A percentile compares a stretch with the other conserved stretches of the same genome.
Evolutionary conservation across 2,888 invertebrate species (phyloP).

Genomic region (Epirrhoe alternata): DNA sequence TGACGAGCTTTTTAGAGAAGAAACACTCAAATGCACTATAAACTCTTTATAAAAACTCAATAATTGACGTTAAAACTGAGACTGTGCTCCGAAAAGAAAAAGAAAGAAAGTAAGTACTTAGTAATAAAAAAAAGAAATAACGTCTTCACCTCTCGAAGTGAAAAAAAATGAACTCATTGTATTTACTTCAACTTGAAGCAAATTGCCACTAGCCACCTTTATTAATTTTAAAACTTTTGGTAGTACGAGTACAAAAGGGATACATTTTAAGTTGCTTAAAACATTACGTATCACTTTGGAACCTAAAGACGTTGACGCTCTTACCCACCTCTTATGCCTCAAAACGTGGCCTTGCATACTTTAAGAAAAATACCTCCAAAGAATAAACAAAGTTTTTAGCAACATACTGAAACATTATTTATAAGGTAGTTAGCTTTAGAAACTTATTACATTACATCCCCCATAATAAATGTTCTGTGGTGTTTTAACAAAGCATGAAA

Average conservation of each 20-base stretch:
- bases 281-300: neutral
- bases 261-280: neutral
- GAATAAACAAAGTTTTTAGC: constrained; percentile 17
- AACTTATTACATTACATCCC: constrained; percentile 11
- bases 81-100: neutral
- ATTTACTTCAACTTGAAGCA: neutral
- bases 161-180: too few species aligned
- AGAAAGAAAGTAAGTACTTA: neutral
- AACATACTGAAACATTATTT: constrained; percentile 14
- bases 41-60: too few species aligned
- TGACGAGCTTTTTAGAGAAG: too few species aligned
- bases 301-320: constrained; percentile 3
- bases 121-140: too few species aligned
- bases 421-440: constrained; percentile 7
- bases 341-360: constrained; percentile 28
- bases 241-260: too few species aligned
- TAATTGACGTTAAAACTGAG: too few species aligned
- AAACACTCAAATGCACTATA: too few species aligned
- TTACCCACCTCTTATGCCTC: constrained; percentile 8
- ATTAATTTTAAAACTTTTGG: too few species aligned
- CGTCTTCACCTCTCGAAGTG: too few species aligned
- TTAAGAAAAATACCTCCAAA: constrained; percentile 9
- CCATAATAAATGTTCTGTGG: neutral
- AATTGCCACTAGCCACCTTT: neutral
- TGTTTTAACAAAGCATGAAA: too few species aligned